Evolutionary conservation across 2,113 vertebrate genomes (phyloP).

Genomic region (Proterorhinus semilunaris): DNA sequence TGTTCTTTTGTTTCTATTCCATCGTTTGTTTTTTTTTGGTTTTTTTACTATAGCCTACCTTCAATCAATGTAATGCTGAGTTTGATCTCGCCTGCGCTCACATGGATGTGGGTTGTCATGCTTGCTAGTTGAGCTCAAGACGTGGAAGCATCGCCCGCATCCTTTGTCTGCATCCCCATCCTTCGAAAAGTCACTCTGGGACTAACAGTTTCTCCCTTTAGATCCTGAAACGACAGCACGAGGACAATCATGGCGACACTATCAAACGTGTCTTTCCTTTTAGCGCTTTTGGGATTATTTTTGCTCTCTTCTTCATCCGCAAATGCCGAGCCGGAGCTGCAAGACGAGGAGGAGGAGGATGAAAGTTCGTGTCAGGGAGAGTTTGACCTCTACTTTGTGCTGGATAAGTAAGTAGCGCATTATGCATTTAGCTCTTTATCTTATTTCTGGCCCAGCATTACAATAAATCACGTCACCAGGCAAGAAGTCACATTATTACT

Average conservation of each 20-base stretch:
- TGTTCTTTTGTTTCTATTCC: too few species aligned
- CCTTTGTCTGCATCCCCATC: constrained; percentile 38
- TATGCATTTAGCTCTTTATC: too few species aligned
- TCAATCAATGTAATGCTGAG: not conserved
- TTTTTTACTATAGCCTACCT: not conserved
- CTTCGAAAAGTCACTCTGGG: constrained; percentile 38
- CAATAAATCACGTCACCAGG: too few species aligned
- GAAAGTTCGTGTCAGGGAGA: constrained; percentile 83
- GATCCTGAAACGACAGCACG: constrained; percentile 19
- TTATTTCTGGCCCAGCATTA: too few species aligned
- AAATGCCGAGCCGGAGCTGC: constrained; percentile 59
- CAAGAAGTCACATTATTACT: too few species aligned
- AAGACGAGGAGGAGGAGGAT: constrained; percentile 72
- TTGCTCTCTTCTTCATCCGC: constrained; percentile 49
- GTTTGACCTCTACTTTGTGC: constrained; percentile 91
- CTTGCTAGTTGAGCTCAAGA: constrained; percentile 3
- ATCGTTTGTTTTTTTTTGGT: too few species aligned
- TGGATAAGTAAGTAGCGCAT: constrained; percentile 86
- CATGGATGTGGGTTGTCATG: not conserved
- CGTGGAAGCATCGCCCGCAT: constrained; percentile 32
- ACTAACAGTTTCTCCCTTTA: not conserved
- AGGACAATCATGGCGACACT: constrained; percentile 67
- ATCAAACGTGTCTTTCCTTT: constrained; percentile 43
- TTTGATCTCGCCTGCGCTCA: not conserved
- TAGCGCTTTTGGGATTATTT: constrained; percentile 71